phyloP scores from a whole-genome alignment of 1,140 invertebrate genomes.

The Eumeta japonica region DNA sequence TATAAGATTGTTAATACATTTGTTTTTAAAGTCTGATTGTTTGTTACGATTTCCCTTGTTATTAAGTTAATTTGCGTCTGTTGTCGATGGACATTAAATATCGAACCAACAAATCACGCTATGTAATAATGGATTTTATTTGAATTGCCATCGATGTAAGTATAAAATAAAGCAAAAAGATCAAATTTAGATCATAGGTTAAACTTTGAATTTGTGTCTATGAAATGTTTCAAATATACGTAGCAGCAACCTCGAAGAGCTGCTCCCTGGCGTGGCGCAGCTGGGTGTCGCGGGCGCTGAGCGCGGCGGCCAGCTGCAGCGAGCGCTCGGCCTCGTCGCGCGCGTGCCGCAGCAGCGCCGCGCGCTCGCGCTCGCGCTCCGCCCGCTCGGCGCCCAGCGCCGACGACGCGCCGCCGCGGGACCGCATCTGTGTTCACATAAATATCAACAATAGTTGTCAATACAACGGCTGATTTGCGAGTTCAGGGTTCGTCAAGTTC shows the following conservation, averaged over 20 bases:
- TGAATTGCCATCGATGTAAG: too few species aligned
- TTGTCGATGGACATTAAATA: too few species aligned
- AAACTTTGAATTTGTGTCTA: too few species aligned
- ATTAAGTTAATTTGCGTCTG: too few species aligned
- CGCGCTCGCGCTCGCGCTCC: constrained; percentile 83
- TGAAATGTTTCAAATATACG: too few species aligned
- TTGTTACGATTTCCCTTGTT: too few species aligned
- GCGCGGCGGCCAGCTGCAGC: constrained; percentile 78
- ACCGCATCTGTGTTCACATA: constrained; percentile 51
- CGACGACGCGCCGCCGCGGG: constrained; percentile 56
- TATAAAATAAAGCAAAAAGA: too few species aligned
- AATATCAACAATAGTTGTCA: background rate
- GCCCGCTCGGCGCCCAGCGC: constrained; percentile 73
- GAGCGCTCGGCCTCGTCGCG: constrained; percentile 86
- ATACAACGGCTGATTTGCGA: background rate
- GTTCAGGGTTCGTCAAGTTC: background rate
- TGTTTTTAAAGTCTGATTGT: too few species aligned
- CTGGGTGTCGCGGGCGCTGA: constrained; percentile 81
- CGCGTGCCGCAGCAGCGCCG: constrained; percentile 82
- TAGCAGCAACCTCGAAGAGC: constrained; percentile 78
- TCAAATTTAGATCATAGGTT: too few species aligned
- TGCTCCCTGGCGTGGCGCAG: constrained; percentile 81
- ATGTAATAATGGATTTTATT: too few species aligned
- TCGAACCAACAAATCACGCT: too few species aligned
- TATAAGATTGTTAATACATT: too few species aligned